These are phyloP conservation scores for Parus major DNA, from an alignment of 2,113 vertebrate species.

Conservation along the genomic window DNA sequence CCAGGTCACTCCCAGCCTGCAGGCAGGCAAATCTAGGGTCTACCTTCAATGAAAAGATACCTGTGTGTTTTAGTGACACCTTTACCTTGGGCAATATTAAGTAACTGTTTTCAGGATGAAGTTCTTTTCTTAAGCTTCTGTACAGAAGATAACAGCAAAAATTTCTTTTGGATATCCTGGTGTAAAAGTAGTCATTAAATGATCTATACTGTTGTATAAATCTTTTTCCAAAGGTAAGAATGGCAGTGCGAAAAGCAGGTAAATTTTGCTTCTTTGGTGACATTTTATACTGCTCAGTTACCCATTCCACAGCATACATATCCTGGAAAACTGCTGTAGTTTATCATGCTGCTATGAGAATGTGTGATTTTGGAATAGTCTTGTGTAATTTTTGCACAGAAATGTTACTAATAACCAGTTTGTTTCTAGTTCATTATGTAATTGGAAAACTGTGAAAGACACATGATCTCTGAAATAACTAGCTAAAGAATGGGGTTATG, in stretches of 20 bases:
- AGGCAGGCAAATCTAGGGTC: background rate
- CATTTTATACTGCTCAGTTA: background rate
- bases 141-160: background rate
- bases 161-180: background rate
- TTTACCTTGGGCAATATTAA: background rate
- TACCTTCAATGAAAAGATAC: background rate
- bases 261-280: background rate
- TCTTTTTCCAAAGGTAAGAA: background rate
- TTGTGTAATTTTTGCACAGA: background rate
- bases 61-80: background rate
- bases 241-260: background rate
- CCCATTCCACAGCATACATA: rapidly evolving
- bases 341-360: background rate
- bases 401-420: background rate
- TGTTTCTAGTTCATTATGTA: background rate
- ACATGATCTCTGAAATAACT: background rate
- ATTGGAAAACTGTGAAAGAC: background rate
- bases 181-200: background rate
- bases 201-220: background rate
- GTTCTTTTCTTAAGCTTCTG: background rate
- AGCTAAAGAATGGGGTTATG: background rate
- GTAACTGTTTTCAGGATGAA: background rate
- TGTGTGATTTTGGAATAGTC: background rate
- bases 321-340: background rate
- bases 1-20: background rate